Base-by-base conservation (phyloP, 2,113 vertebrate species). In the Dryoscopus gambensis region DNA sequence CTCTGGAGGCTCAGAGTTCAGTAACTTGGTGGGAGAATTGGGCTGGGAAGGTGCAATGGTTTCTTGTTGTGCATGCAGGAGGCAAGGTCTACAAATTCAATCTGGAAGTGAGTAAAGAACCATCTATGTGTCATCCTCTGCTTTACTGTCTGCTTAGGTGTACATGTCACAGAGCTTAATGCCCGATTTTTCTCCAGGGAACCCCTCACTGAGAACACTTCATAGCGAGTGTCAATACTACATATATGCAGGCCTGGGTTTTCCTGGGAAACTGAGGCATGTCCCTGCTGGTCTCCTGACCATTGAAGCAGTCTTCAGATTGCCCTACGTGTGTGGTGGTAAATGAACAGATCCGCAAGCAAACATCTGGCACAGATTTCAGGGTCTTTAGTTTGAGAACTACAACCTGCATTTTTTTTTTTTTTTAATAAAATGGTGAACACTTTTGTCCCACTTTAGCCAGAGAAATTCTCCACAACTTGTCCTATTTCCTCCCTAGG, bases 201-300 rank as follows among this genome's bases (percentile, higher is more conserved):
- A 2, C 13, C 13, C 37, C 10, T 84, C 30, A 23, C n/a, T 42
- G 39, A 64, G 75, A 89, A 33, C 10, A 40, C 31, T 13, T 91
- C 35, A 56, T 5, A 39, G 11, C 0, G 0, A 59, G 11, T 44
- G 47, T 9, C 52, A 86, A 3, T 5, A 5, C 16, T 22, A 11
- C 4, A 7, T 6, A 2, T 10, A 8, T 5, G 30, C 4, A 21
- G 33, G 44, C 16, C 39, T 56, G 6, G 5, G 4, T 56, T 50
- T 84, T 87, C 44, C 31, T 42, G 65, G 37, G 49, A 87, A 84
- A 71, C 14, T 12, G 35, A 64, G 52, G 15, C 3, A 7, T 18
- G 3, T 69, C n/a, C 42, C 46, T 63, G 65, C 30, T 76, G 44
- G 50, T 69, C 30, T 68, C 22, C 35, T 71, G 75, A 56, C 18